Conservation (phyloP, 2,888 invertebrate genomes). For the Tryphoninae sp. region DNA sequence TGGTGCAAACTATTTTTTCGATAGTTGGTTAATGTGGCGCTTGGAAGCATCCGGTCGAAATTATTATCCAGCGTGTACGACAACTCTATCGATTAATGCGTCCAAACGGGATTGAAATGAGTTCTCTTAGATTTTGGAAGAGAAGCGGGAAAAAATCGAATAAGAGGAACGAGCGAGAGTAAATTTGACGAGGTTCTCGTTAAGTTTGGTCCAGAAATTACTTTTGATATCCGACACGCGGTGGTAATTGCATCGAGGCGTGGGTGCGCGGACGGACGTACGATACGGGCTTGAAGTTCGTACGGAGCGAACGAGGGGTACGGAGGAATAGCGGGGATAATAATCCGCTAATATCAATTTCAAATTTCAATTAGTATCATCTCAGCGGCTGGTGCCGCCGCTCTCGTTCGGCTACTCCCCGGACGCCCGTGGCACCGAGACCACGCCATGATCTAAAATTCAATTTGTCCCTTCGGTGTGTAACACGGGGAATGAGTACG, state of each 20-base stretch:
- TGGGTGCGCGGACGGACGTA: slow-evolving; percentile 44
- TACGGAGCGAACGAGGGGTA: slow-evolving; percentile 34
- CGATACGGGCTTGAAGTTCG: slow-evolving; percentile 37
- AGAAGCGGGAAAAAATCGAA: background rate
- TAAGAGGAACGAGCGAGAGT: background rate
- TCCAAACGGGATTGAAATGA: background rate
- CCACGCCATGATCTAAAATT: slow-evolving; percentile 81
- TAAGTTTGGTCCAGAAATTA: slow-evolving; percentile 80
- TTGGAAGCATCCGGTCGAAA: background rate
- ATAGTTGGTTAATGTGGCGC: slow-evolving; percentile 47
- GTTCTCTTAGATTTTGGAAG: background rate
- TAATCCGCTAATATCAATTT: slow-evolving; percentile 82
- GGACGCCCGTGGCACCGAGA: slow-evolving; percentile 73
- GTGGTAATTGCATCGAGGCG: slow-evolving; percentile 75
- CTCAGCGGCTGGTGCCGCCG: slow-evolving; percentile 73
- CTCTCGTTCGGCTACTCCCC: slow-evolving; percentile 67
- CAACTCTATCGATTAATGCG: too few relatives aligned
- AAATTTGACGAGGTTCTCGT: slow-evolving; percentile 76
- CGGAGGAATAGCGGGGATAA: slow-evolving; percentile 72
- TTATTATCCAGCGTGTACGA: too few relatives aligned
- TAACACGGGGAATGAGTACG: slow-evolving; percentile 47
- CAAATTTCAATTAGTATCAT: slow-evolving; percentile 82
- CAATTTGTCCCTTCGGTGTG: slow-evolving; percentile 80
- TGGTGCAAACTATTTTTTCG: slow-evolving; percentile 33
- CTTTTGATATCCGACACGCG: slow-evolving; percentile 81